Evolutionary conservation across 2,113 vertebrate species (phyloP), one percentile per base, ranked within the genome.

Genomic region (Osmerus mordax): DNA sequence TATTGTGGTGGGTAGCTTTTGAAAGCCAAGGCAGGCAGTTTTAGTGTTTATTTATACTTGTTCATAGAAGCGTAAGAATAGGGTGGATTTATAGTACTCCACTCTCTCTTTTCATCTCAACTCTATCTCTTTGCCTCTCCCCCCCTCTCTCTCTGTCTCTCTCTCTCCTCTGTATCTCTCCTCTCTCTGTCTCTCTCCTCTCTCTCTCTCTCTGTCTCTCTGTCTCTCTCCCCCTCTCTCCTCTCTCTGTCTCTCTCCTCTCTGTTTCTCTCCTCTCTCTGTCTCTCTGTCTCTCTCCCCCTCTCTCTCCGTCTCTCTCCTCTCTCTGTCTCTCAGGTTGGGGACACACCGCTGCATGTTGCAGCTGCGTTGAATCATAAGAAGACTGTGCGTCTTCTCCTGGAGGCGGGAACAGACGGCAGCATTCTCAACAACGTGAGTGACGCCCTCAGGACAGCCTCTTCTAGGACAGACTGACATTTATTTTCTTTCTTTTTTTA

Each of bases 311-410:
- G n/a, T n/a, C n/a, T n/a, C n/a, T n/a, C n/a, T n/a, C n/a, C n/a
- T n/a, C 13, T 59, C 28, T 7, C 2, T 69, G 0, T 52, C 84
- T 86, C 6, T 70, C 83, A 99, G 97, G 92, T 87, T 28, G 97
- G 97, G 29, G 96, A 99, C 72, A 96, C 96, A 0, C 94, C 97
- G 0, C 93, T 99, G 51, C 97, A 99, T 13, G 84, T 98, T 2
- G 95, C 96, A 56, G 95, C 97, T 75, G 91, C 94, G 56, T 91
- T 99, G 19, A 99, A 97, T 83, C 97, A 99, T 84, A 97, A 94
- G 90, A 99, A 98, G 85, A 94, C 95, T 11, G 94, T 92, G 4
- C 94, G 95, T 80, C 88, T 97, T 72, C 85, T 99, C 79, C 89
- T 99, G 89, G 96, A 98, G 88, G 94, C 95, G 2, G 97, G 97